Conservation (phyloP, 2,888 invertebrate species). For the Labia minor region DNA sequence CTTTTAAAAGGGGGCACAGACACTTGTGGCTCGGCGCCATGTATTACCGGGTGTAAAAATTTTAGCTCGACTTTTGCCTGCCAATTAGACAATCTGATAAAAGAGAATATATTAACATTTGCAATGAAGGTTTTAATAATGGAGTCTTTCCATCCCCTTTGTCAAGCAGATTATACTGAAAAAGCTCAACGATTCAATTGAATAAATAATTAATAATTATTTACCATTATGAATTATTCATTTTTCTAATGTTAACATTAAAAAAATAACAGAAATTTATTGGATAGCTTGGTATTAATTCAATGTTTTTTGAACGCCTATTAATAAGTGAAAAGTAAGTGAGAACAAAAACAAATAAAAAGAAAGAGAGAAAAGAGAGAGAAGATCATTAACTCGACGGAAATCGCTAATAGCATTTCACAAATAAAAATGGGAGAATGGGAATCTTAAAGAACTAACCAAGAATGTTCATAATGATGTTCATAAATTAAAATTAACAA, state of each 20-base stretch:
- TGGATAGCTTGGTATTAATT: not conserved
- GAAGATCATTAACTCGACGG: not conserved
- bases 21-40: not conserved
- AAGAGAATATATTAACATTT: slow-evolving; percentile 1
- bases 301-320: not conserved
- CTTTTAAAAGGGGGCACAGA: slow-evolving; percentile 13
- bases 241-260: too few relatives aligned
- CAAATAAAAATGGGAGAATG: too few relatives aligned
- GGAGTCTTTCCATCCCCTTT: not conserved
- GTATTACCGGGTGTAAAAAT: slow-evolving; percentile 4
- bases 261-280: not conserved
- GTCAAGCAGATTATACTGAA: not conserved
- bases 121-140: not conserved
- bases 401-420: not conserved
- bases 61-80: not conserved
- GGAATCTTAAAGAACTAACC: too few relatives aligned
- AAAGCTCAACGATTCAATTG: not conserved
- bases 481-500: too few relatives aligned
- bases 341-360: not conserved
- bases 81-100: slow-evolving; percentile 13
- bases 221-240: not conserved
- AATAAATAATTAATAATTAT: slow-evolving; percentile 1
- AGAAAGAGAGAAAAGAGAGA: not conserved
- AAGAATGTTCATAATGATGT: too few relatives aligned
- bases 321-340: not conserved